Conservation (phyloP, 2,888 invertebrate genomes). For the Leptopterna dolabrata region DNA sequence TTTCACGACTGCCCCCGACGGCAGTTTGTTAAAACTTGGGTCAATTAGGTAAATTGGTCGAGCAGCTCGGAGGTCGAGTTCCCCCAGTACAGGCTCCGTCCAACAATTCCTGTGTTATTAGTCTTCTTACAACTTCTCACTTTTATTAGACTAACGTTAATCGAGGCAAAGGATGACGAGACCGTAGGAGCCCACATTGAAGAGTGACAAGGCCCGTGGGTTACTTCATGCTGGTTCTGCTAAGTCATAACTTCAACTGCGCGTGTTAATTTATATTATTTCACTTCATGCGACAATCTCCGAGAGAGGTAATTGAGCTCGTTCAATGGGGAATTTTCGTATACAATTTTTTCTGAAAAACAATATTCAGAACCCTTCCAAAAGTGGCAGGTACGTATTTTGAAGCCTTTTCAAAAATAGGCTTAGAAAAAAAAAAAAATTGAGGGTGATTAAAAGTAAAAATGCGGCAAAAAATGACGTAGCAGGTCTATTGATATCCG, state of each 20-base stretch:
- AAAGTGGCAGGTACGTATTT: no score
- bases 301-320: no score
- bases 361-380: no score
- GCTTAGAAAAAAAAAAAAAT: no score
- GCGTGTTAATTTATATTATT: not conserved
- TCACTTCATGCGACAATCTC: no score
- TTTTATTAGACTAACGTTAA: not conserved
- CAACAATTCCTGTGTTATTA: not conserved
- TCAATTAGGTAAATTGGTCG: constrained; percentile 40
- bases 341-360: no score
- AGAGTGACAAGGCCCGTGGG: not conserved
- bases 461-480: no score
- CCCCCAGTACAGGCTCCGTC: no score
- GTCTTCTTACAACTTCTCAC: not conserved
- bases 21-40: constrained; percentile 39
- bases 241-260: not conserved
- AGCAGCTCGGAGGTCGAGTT: not conserved
- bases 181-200: not conserved
- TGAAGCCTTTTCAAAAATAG: no score
- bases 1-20: not conserved
- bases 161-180: not conserved
- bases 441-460: no score
- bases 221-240: not conserved
- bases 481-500: no score
- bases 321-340: no score